Evolutionary conservation across 2,797 vertebrate species (phyloP), one percentile per base, ranked within the genome.

Genomic region (Pipistrellus pygmaeus): DNA sequence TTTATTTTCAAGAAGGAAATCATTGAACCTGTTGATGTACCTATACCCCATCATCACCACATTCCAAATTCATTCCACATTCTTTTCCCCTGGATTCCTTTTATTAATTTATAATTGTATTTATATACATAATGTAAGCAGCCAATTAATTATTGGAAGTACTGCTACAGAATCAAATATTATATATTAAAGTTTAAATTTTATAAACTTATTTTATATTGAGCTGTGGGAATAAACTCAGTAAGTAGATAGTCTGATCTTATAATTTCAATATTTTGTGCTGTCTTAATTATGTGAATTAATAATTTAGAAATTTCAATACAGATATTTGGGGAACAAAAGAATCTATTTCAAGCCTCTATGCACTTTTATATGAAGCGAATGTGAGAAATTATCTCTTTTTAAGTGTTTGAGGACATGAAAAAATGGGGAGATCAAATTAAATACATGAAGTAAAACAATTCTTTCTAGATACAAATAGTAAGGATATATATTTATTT

Each of bases 1-100:
- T 93, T 91, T 66, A 89, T 92, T 92, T 89, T 87, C 18, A 82
- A 84, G 21, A 82, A 84, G 21, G 14, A 94, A 84, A 94, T 30
- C 10, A 85, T 1, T 77, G 8, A 73, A 85, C 4, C 21, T 93
- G 20, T 23, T 30, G 9, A 55, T 86, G 15, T 38, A 13, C 44
- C 14, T 27, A 18, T 13, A 35, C 14, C 6, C 91, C n/a, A 66
- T n/a, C 9, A 91, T 32, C 8, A 13, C 20, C 17, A 30, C 0
- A 44, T 6, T 72, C 30, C 66, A 46, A 27, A 75, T 30, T 69
- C 35, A 75, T 77, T 57, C 2, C 6, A 57, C 15, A 78, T 76
- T 71, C 9, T 48, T 60, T 88, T 73, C 27, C 35, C 3, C 13
- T 82, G 11, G 25, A 73, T 78, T 62, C 12, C 6, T 93, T 92